Conservation (phyloP, 2,888 invertebrate species). For the Ophion ventricosus region DNA sequence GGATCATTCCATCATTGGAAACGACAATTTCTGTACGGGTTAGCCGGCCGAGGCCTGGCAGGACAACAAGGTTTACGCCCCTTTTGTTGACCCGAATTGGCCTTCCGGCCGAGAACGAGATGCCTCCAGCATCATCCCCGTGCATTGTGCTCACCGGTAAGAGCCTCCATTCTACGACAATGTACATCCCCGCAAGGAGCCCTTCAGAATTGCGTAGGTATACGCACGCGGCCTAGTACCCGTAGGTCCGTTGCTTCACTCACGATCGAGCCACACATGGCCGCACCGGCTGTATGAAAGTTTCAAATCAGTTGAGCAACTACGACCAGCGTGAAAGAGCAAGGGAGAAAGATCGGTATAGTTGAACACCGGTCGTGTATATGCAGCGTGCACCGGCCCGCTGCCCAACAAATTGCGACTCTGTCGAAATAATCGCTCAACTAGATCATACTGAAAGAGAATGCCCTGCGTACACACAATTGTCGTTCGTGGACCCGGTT, state of each 20-base stretch:
- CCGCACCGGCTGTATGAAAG: slow-evolving; percentile 2
- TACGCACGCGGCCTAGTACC: background rate
- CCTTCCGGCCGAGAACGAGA: background rate
- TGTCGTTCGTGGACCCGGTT: slow-evolving; percentile 65
- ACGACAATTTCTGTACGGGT: too few species aligned
- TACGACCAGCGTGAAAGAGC: background rate
- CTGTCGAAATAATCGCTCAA: slow-evolving; percentile 70
- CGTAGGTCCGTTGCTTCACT: background rate
- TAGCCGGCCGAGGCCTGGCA: background rate
- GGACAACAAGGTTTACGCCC: background rate
- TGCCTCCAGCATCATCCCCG: slow-evolving; percentile 39
- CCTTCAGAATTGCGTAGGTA: slow-evolving; percentile 51
- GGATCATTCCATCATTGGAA: too few species aligned
- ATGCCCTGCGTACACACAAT: slow-evolving; percentile 65
- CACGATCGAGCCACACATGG: background rate
- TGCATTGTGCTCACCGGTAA: slow-evolving; percentile 4
- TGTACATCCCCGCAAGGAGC: slow-evolving; percentile 31
- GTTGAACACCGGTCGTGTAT: slow-evolving; percentile 30
- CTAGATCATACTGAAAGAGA: slow-evolving; percentile 70
- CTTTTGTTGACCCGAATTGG: background rate
- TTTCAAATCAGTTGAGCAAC: slow-evolving; percentile 51
- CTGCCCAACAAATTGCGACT: slow-evolving; percentile 69
- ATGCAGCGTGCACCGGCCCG: slow-evolving; percentile 53
- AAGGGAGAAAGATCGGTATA: slow-evolving; percentile 39
- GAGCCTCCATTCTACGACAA: slow-evolving; percentile 44